These are phyloP conservation scores for Cerceris rybyensis DNA, from an alignment of 2,888 invertebrate species.

Conservation along the genomic window DNA sequence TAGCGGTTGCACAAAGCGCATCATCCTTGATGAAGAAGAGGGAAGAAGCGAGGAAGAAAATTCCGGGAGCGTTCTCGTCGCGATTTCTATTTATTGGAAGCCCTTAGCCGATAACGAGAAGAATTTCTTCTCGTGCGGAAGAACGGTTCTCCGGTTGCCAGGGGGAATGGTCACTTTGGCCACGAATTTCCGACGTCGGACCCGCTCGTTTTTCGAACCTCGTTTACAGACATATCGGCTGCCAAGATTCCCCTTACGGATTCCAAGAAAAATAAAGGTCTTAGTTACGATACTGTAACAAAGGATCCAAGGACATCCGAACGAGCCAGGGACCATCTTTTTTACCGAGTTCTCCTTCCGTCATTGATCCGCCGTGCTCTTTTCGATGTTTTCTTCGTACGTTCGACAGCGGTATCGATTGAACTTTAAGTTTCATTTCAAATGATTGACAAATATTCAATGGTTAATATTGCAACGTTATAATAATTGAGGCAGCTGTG, in stretches of 20 bases:
- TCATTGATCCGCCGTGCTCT: neutral
- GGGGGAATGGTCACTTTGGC: constrained; percentile 43
- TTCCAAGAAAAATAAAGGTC: constrained; percentile 19
- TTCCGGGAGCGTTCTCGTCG: constrained; percentile 52
- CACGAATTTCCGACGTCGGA: constrained; percentile 59
- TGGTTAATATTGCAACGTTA: no score
- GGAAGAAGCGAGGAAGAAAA: constrained; percentile 1
- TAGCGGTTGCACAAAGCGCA: neutral
- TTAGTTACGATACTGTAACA: constrained; percentile 26
- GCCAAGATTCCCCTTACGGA: constrained; percentile 35
- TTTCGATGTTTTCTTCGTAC: no score
- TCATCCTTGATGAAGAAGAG: neutral
- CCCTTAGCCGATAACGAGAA: constrained; percentile 58
- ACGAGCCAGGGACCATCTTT: neutral
- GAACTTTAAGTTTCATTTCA: no score
- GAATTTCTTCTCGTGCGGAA: constrained; percentile 56
- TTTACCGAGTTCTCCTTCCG: neutral
- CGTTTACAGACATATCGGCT: constrained; percentile 38
- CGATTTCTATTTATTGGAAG: constrained; percentile 61
- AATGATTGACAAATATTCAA: no score
- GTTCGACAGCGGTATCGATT: no score
- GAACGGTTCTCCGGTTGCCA: constrained; percentile 50
- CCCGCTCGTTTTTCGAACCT: constrained; percentile 45
- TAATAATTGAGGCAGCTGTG: no score
- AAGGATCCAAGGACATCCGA: constrained; percentile 8